These are phyloP conservation scores for Callaeas wilsoni DNA, from an alignment of 2,113 vertebrate species.

Conservation along the genomic window DNA sequence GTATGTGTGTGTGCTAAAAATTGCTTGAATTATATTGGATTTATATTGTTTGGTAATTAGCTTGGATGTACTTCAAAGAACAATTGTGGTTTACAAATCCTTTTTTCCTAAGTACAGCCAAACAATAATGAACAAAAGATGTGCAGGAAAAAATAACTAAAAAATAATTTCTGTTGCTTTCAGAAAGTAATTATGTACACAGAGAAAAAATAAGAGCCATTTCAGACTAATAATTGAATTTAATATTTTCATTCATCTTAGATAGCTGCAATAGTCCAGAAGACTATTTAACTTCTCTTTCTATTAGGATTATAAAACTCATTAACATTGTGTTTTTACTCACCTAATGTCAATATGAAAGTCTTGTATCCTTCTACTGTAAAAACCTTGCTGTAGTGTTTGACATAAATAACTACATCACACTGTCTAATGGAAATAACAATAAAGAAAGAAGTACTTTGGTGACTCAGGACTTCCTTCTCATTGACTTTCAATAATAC, in stretches of 20 bases:
- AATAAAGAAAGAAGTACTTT: not conserved
- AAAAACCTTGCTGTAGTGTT: not conserved
- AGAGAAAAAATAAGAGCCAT: not conserved
- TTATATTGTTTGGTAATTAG: slow-evolving; percentile 38
- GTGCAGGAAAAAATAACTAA: not conserved
- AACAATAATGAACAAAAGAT: slow-evolving; percentile 39
- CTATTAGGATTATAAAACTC: not conserved
- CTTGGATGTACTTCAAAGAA: slow-evolving; percentile 50
- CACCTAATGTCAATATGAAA: not conserved
- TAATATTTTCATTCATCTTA: not conserved
- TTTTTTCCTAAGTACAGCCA: slow-evolving; percentile 17
- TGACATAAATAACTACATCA: not conserved
- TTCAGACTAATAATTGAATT: not conserved
- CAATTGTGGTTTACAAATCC: slow-evolving; percentile 2
- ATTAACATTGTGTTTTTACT: not conserved
- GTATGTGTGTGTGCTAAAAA: not conserved
- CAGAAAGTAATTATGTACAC: slow-evolving; percentile 29
- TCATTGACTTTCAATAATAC: slow-evolving; percentile 7
- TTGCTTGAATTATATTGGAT: not conserved
- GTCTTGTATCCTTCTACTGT: not conserved
- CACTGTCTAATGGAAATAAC: not conserved
- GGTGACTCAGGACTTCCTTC: not conserved
- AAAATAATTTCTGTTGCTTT: not conserved
- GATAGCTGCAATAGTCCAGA: not conserved
- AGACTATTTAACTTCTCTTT: not conserved